Base-by-base conservation (phyloP, 2,113 vertebrate genomes). In the Desmodus rotundus region DNA sequence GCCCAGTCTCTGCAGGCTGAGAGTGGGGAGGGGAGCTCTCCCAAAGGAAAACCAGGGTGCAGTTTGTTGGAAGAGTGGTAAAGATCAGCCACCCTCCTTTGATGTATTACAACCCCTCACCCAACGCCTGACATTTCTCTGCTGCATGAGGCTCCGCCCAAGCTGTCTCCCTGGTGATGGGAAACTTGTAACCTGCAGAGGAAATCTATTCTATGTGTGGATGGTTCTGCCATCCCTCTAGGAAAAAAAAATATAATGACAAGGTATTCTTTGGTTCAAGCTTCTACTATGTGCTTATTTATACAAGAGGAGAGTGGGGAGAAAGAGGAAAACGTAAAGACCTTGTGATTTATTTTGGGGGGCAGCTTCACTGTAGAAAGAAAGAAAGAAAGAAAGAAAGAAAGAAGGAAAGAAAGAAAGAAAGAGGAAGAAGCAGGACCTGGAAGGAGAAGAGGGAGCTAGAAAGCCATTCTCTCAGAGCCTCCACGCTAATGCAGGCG, bases 361-460 rank as follows among this genome's bases (percentile, higher is more conserved):
- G 50, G n/a, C 61, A 31, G 41, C 28, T 50, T 87, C 50, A 11
- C 5, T 17, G 50, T 31, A 70, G 92, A 41, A 47, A 76, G 54
- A 83, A 87, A n/a, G n/a, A 91, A 97, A 95, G 94, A 96, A 73
- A 65, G 33, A 90, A 97, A 86, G 28, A 31, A 63, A 15, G 61
- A 63, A 61, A 28, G 82, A n/a, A n/a, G n/a, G n/a, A 91, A 97
- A 95, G 94, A 96, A 73, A 65, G 33, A 90, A 97, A 86, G 28
- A 31, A 63, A 15, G 61, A 63, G n/a, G n/a, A 61, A 28, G 82
- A 96, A 86, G 31, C 20, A 38, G 43, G 83, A 47, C 31, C 22
- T 94, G 93, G 83, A 96, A 98, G 95, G 78, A 94, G 95, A 94
- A 96, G 97, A 97, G 93, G 87, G 91, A 91, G 90, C 91, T 5